Conservation (phyloP, 2,888 invertebrate genomes). For the Mesorhabditis belari region DNA sequence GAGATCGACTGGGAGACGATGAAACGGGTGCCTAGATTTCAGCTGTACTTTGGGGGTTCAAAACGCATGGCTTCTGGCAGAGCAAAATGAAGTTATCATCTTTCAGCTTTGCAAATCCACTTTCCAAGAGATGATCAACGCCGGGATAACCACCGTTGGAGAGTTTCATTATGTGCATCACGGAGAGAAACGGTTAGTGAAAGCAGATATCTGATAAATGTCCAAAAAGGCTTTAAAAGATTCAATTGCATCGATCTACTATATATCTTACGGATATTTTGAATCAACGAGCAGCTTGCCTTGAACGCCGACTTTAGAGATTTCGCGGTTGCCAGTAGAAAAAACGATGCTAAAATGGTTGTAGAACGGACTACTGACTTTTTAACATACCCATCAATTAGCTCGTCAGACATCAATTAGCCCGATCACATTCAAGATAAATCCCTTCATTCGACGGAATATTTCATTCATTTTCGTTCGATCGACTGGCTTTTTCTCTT, state of each 20-base stretch:
- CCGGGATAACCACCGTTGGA: slow-evolving; percentile 51
- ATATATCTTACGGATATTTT: too few relatives aligned
- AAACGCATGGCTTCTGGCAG: background rate
- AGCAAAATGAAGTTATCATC: background rate
- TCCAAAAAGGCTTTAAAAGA: too few relatives aligned
- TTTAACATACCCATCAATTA: background rate
- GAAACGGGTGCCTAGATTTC: slow-evolving; percentile 42
- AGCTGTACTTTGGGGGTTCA: background rate
- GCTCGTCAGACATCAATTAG: slow-evolving; percentile 9
- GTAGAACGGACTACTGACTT: too few relatives aligned
- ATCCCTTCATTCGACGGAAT: too few relatives aligned
- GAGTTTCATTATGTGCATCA: slow-evolving; percentile 53
- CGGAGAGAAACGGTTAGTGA: slow-evolving; percentile 17
- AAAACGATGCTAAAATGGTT: slow-evolving; percentile 43
- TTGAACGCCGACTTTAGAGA: slow-evolving; percentile 32
- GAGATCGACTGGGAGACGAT: slow-evolving; percentile 33
- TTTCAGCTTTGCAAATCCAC: slow-evolving; percentile 41
- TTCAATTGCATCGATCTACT: too few relatives aligned
- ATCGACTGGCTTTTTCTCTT: too few relatives aligned
- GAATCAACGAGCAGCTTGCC: slow-evolving; percentile 24
- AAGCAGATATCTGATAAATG: too few relatives aligned
- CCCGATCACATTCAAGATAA: too few relatives aligned
- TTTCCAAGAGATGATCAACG: slow-evolving; percentile 47
- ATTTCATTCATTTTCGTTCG: too few relatives aligned
- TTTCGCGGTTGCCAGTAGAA: slow-evolving; percentile 44